phyloP scores from a whole-genome alignment of 2,888 invertebrate species.

The Perizoma affinitatum region DNA sequence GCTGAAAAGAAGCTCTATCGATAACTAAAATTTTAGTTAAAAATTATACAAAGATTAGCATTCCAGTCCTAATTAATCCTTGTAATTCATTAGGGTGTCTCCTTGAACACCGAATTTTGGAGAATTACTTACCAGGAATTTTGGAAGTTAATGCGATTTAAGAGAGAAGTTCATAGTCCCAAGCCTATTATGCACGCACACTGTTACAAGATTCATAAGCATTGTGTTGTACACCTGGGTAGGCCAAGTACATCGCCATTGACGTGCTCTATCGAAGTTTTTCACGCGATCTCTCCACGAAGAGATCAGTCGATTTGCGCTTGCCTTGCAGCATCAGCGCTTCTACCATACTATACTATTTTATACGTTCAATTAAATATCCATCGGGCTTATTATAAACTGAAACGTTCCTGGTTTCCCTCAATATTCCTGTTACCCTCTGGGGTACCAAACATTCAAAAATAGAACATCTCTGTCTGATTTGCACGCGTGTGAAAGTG shows the following conservation, averaged over 20 bases:
- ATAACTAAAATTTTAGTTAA: too few species aligned
- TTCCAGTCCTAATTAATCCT: too few species aligned
- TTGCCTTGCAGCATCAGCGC: slow-evolving; percentile 63
- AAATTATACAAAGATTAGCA: too few species aligned
- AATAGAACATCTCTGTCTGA: slow-evolving; percentile 1
- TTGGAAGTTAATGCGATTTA: slow-evolving; percentile 37
- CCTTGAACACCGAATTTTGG: background rate
- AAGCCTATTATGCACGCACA: slow-evolving; percentile 35
- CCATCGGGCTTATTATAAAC: slow-evolving; percentile 33
- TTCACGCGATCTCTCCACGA: slow-evolving; percentile 81
- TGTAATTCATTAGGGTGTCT: too few species aligned
- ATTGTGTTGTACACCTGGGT: slow-evolving; percentile 41
- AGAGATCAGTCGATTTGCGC: slow-evolving; percentile 74
- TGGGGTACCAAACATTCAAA: background rate
- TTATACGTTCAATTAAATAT: slow-evolving; percentile 29
- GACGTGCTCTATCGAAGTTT: slow-evolving; percentile 74
- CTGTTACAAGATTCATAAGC: slow-evolving; percentile 32
- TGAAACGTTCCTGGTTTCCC: slow-evolving; percentile 21
- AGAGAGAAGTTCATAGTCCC: slow-evolving; percentile 29
- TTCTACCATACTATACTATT: slow-evolving; percentile 43
- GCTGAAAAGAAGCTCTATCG: too few species aligned
- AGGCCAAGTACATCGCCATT: slow-evolving; percentile 47
- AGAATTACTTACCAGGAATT: too few species aligned
- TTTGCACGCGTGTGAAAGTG: slow-evolving; percentile 48
- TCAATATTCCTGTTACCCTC: slow-evolving; percentile 9